phyloP scores from a whole-genome alignment of 2,888 invertebrate species.

The Drosophila pseudotalamancana region DNA sequence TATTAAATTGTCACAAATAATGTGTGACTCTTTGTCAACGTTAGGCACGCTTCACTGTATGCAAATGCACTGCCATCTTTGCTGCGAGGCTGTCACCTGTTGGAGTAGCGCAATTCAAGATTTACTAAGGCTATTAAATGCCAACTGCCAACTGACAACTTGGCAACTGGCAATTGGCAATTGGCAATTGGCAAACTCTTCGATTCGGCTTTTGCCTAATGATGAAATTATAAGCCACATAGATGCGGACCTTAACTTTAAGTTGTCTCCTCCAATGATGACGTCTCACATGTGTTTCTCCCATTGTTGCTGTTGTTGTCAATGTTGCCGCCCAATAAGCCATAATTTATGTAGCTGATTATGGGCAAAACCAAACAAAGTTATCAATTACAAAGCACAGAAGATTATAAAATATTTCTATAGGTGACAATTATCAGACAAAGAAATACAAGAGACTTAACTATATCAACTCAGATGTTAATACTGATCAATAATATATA shows the following conservation, averaged over 20 bases:
- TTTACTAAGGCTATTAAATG: conserved; percentile 63
- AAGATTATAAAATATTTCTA: conserved; percentile 25
- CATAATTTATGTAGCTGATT: conserved; percentile 66
- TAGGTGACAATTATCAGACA: conserved; percentile 57
- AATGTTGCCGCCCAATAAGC: conserved; percentile 39
- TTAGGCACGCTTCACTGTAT: conserved; percentile 27
- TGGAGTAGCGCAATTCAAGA: conserved; percentile 38
- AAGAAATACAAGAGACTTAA: not conserved
- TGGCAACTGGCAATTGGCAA: conserved; percentile 41
- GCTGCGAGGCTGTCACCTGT: conserved; percentile 36
- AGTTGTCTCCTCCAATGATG: conserved; percentile 16
- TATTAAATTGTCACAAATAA: not conserved
- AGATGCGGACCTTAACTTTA: conserved; percentile 12
- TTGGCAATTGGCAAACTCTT: conserved; percentile 27
- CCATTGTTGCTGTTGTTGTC: conserved; percentile 10
- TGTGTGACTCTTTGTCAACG: no score
- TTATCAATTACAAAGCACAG: conserved; percentile 65
- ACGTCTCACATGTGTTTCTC: not conserved
- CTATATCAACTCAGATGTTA: no score
- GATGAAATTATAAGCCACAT: conserved; percentile 52
- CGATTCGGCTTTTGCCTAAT: conserved; percentile 44
- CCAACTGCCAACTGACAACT: conserved; percentile 38
- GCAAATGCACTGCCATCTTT: conserved; percentile 10
- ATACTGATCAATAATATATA: no score
- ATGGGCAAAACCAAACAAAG: conserved; percentile 44